phyloP scores from a whole-genome alignment of 1,140 invertebrate species.

The Eriocheir sinensis region DNA sequence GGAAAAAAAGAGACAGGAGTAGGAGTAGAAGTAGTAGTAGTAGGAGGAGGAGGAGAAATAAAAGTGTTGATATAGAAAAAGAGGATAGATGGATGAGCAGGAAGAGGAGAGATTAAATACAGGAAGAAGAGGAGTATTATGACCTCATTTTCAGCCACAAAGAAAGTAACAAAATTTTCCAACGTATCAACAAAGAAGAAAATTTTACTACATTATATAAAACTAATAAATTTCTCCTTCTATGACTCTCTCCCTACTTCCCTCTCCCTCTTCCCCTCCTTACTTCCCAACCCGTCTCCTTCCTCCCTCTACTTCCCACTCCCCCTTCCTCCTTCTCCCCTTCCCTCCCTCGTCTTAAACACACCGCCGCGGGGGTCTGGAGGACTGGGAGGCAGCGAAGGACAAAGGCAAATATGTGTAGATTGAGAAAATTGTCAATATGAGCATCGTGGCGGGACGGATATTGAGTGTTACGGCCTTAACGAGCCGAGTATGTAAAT shows the following conservation, averaged over 20 bases:
- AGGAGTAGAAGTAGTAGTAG: too few relatives aligned
- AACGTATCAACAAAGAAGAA: too few relatives aligned
- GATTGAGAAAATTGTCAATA: not conserved
- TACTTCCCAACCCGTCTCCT: not conserved
- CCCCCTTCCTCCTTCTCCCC: not conserved
- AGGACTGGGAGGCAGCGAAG: not conserved
- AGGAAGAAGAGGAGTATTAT: too few relatives aligned
- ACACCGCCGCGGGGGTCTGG: not conserved
- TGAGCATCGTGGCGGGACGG: not conserved
- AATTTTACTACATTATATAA: too few relatives aligned
- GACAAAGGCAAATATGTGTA: conserved; percentile 16
- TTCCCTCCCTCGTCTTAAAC: not conserved
- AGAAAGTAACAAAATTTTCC: not conserved
- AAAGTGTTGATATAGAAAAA: too few relatives aligned
- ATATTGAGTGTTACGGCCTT: conserved; percentile 48
- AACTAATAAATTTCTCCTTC: not conserved
- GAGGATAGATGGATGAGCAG: too few relatives aligned
- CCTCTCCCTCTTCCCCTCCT: not conserved
- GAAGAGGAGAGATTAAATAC: too few relatives aligned
- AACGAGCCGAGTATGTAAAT: conserved; percentile 49
- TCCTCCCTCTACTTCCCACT: not conserved
- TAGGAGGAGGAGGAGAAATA: too few relatives aligned
- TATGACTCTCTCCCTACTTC: not conserved
- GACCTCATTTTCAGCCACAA: too few relatives aligned
- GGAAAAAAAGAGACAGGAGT: too few relatives aligned